These are phyloP conservation scores for Riparia riparia DNA, from an alignment of 2,113 vertebrate species.

Conservation along the genomic window DNA sequence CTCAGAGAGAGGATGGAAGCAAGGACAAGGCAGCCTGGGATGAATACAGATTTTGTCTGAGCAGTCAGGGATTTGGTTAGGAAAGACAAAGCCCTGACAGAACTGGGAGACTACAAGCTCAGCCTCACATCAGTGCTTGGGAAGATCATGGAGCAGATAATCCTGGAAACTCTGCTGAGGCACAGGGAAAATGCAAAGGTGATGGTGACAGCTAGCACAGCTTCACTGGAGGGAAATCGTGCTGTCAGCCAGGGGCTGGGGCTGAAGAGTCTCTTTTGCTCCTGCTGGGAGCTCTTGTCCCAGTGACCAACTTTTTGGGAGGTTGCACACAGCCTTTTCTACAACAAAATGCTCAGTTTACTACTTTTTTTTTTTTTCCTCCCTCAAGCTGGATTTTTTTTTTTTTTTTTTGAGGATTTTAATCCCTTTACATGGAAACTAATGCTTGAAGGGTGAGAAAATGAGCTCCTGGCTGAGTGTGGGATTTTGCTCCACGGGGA, in stretches of 20 bases:
- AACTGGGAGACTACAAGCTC: not conserved
- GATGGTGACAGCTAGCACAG: not conserved
- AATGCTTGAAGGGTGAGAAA: not conserved
- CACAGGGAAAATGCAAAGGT: not conserved
- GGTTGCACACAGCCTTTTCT: not conserved
- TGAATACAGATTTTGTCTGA: not conserved
- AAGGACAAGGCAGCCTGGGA: not conserved
- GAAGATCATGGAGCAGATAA: not conserved
- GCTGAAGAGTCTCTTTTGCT: not conserved
- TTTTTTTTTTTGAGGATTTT: not conserved
- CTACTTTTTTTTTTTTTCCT: fast-evolving
- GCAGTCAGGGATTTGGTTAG: not conserved
- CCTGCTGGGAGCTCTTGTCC: not conserved
- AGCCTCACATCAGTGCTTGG: not conserved
- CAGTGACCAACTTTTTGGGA: not conserved
- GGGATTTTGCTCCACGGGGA: not conserved
- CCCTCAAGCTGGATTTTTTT: not conserved
- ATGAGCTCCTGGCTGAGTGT: fast-evolving
- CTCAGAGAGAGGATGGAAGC: not conserved
- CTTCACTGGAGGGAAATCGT: not conserved
- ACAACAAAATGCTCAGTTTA: not conserved
- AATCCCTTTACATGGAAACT: not conserved
- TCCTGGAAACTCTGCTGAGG: not conserved
- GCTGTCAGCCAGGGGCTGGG: not conserved
- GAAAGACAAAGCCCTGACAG: not conserved